Evolutionary conservation across 2,888 invertebrate genomes (phyloP).

Genomic region (Synergus itoensis): DNA sequence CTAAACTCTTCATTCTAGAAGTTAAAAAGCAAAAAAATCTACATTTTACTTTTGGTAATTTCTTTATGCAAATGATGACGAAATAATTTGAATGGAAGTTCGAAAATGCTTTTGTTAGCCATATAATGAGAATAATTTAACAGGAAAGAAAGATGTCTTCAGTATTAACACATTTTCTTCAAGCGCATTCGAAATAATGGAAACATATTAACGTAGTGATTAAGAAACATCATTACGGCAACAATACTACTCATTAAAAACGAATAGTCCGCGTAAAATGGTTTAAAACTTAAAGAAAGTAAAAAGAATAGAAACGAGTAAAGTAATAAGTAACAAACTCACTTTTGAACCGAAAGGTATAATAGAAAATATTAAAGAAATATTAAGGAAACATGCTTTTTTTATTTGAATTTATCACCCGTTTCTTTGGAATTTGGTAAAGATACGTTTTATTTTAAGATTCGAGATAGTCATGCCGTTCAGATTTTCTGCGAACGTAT

Average conservation of each 20-base stretch:
- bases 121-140: neutral
- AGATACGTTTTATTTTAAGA: neutral
- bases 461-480: neutral
- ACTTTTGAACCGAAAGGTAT: neutral
- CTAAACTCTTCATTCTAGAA: too few species aligned
- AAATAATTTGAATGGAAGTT: neutral
- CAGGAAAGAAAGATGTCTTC: neutral
- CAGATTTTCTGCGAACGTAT: neutral
- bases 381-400: too few species aligned
- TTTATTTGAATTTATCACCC: too few species aligned
- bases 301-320: neutral
- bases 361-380: too few species aligned
- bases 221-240: neutral
- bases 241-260: neutral
- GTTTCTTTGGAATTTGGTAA: too few species aligned
- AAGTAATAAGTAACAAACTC: neutral
- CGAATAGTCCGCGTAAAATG: neutral
- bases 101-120: neutral
- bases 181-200: neutral
- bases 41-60: too few species aligned
- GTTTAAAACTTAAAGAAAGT: neutral
- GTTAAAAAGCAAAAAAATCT: too few species aligned
- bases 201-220: neutral
- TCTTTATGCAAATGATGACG: neutral
- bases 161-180: neutral